phyloP scores from a whole-genome alignment of 2,113 vertebrate species.

The Leiothrix lutea region DNA sequence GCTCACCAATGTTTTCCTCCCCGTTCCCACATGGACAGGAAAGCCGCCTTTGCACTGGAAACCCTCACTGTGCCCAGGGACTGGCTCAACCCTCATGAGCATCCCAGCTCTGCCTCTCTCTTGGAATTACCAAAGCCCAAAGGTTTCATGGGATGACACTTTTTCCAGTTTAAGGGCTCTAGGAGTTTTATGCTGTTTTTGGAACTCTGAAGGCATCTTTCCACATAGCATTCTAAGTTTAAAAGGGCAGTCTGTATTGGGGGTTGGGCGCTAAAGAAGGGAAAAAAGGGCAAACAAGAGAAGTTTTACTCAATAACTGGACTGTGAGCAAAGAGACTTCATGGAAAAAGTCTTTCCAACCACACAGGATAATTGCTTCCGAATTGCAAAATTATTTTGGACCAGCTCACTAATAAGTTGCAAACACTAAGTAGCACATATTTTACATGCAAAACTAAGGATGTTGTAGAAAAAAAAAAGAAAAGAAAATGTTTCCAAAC shows the following conservation, averaged over 20 bases:
- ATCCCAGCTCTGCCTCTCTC: not conserved
- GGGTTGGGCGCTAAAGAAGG: not conserved
- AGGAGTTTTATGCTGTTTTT: not conserved
- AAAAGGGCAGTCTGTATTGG: not conserved
- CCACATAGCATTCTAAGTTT: not conserved
- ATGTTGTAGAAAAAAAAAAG: not conserved
- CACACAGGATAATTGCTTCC: not conserved
- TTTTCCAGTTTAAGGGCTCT: not conserved
- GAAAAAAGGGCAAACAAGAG: not conserved
- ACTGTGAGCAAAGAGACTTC: not conserved
- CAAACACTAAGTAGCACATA: not conserved
- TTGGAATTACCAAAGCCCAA: not conserved
- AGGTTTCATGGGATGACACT: not conserved
- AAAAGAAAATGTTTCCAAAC: not conserved
- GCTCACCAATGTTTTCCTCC: not conserved
- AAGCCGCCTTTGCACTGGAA: not conserved
- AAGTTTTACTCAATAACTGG: not conserved
- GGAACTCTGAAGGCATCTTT: not conserved
- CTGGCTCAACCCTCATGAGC: not conserved
- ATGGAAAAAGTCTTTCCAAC: not conserved
- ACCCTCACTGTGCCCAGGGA: not conserved
- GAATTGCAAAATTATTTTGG: not conserved
- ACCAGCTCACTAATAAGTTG: not conserved
- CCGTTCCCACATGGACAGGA: not conserved
- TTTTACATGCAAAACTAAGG: not conserved